Evolutionary conservation across 2,113 vertebrate genomes (phyloP).

Genomic region (Taurulus bubalis): DNA sequence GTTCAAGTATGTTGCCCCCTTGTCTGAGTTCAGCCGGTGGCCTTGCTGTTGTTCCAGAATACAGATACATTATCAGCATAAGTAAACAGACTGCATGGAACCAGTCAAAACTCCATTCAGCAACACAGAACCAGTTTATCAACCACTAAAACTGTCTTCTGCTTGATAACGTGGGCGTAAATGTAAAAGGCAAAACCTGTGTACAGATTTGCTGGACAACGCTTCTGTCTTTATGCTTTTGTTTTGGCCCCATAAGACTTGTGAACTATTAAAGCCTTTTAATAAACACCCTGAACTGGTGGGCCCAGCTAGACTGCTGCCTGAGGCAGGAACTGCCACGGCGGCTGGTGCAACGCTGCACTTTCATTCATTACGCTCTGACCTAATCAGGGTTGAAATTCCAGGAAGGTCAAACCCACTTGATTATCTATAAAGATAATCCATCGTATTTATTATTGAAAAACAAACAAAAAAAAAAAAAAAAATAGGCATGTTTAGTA

Average conservation of each 20-base stretch:
- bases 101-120: constrained; percentile 48
- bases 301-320: not conserved
- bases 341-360: constrained; percentile 58
- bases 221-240: not conserved
- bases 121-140: not conserved
- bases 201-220: not conserved
- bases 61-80: constrained; percentile 52
- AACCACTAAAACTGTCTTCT: not conserved
- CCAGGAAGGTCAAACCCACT: constrained; percentile 1
- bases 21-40: constrained; percentile 2
- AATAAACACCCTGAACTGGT: not conserved
- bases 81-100: constrained; percentile 51
- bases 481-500: not conserved
- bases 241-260: not conserved
- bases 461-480: not conserved
- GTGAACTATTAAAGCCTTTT: not conserved
- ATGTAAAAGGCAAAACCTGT: not conserved
- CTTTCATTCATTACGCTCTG: constrained; percentile 52
- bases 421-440: not conserved
- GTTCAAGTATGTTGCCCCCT: not conserved
- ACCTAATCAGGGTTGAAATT: constrained; percentile 56
- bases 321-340: constrained; percentile 8
- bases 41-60: constrained; percentile 38
- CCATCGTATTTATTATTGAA: not conserved
- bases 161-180: not conserved